Percentiles rank a stretch among this genome's conserved stretches.
These are phyloP conservation scores for Psammodynastes pulverulentus DNA, from an alignment of 2,113 vertebrate genomes.

Conservation along the genomic window DNA sequence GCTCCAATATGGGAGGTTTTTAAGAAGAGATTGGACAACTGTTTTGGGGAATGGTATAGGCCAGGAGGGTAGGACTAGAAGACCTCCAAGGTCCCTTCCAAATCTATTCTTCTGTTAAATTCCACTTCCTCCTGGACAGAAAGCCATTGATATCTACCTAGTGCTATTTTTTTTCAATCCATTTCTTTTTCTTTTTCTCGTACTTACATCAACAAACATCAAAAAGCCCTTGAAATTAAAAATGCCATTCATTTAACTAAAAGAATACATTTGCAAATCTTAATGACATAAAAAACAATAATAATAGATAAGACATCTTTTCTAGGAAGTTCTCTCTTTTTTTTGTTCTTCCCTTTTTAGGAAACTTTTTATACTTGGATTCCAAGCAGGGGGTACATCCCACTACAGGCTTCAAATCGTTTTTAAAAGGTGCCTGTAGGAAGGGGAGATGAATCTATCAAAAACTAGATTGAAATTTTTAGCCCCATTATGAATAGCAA, in stretches of 20 bases:
- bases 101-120: background rate
- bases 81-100: background rate
- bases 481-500: background rate
- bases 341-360: conserved; percentile 34
- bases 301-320: conserved; percentile 27
- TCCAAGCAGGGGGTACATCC: background rate
- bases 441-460: background rate
- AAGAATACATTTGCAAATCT: conserved; percentile 46
- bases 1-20: background rate
- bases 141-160: background rate
- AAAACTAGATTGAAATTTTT: background rate
- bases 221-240: conserved; percentile 45
- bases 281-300: conserved; percentile 13
- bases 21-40: background rate
- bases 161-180: conserved; percentile 10
- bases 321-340: conserved; percentile 41
- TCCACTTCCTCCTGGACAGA: background rate
- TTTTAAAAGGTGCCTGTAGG: background rate
- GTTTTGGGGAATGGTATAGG: too few species aligned
- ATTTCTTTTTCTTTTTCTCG: conserved; percentile 26
- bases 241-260: conserved; percentile 42
- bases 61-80: background rate
- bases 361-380: conserved; percentile 41
- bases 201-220: conserved; percentile 35
- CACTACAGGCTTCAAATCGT: background rate